Evolutionary conservation across 1,140 invertebrate species (phyloP), one percentile per base, ranked within the genome.

Genomic region (Drosophila ercepeae): DNA sequence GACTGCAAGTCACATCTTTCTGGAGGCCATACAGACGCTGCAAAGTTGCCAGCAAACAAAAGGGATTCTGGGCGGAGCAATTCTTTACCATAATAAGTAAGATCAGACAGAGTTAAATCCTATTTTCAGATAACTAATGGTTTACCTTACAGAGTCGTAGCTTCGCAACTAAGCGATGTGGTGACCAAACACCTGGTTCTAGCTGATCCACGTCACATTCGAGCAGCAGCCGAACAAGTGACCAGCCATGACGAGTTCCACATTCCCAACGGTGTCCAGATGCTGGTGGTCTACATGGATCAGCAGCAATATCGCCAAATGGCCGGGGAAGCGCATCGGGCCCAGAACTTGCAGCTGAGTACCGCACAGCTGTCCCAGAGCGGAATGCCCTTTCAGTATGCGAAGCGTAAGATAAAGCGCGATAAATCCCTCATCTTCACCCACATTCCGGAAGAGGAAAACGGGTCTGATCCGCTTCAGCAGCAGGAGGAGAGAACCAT

Each of bases 51-150:
- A 96, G 90, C 93, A 94, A 71, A 95, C 93, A 45, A 93, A 93
- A 70, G 95, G 95, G 27, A 94, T 96, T 50, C 92, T 97, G 14
- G 96, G 95, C 14, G 96, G 96, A 54, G 93, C 94, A 21, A 92
- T 97, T 50, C 93, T 97, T 58, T 96, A 96, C 78, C 96, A 97
- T 91, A 97, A 97, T 78, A 96, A 96, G 95, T 96, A 84, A 92
- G 92, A 91, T 7, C 3, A 0, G n/a, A 1, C 0, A 0, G 0
- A 6, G 1, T 1, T 13, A 14, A 27, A 16, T 16, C 21, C 21
- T 36, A 18, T 9, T 7, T 2, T 8, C 2, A 34, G 6, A 1
- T 8, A 4, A 3, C 4, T 23, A 14, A 0, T 36, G 0, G 9
- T 1, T 4, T 7, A 7, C 1, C 8, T 42, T 48, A 8, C 78